phyloP scores from a whole-genome alignment of 2,113 vertebrate species.

The Amphilophus citrinellus region DNA sequence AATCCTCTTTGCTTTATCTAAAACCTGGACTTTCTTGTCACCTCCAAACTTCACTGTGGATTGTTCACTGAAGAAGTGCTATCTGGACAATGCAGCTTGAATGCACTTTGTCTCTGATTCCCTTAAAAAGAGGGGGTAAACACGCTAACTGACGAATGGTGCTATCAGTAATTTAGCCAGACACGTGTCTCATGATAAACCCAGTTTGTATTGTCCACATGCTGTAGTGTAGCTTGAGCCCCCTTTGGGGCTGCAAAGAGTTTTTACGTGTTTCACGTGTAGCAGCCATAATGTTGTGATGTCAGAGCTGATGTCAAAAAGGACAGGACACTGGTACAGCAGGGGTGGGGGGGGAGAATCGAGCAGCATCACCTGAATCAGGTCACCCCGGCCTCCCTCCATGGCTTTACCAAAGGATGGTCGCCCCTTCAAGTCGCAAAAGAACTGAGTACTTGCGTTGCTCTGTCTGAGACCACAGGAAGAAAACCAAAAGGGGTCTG shows the following conservation, averaged over 20 bases:
- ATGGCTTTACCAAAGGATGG: conserved; percentile 74
- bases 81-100: conserved; percentile 71
- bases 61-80: conserved; percentile 61
- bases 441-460: not conserved
- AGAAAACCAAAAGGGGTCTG: not conserved
- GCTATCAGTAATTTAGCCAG: conserved; percentile 70
- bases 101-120: conserved; percentile 75
- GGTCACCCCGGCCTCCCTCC: conserved; percentile 44
- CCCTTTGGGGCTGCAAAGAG: conserved; percentile 22
- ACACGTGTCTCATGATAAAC: conserved; percentile 43
- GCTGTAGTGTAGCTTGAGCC: conserved; percentile 68
- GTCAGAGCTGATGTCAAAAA: conserved; percentile 73
- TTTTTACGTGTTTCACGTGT: conserved; percentile 58
- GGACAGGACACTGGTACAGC: conserved; percentile 42
- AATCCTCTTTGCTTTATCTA: conserved; percentile 40
- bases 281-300: conserved; percentile 78
- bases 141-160: conserved; percentile 74
- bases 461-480: not conserved
- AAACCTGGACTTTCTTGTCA: conserved; percentile 1
- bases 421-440: conserved; percentile 17
- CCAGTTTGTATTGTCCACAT: conserved; percentile 63
- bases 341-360: not conserved
- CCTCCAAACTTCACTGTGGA: conserved; percentile 60
- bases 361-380: conserved; percentile 64
- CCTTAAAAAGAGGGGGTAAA: conserved; percentile 41